Conservation (phyloP, 2,113 vertebrate genomes). For the Coptodon rendalli region DNA sequence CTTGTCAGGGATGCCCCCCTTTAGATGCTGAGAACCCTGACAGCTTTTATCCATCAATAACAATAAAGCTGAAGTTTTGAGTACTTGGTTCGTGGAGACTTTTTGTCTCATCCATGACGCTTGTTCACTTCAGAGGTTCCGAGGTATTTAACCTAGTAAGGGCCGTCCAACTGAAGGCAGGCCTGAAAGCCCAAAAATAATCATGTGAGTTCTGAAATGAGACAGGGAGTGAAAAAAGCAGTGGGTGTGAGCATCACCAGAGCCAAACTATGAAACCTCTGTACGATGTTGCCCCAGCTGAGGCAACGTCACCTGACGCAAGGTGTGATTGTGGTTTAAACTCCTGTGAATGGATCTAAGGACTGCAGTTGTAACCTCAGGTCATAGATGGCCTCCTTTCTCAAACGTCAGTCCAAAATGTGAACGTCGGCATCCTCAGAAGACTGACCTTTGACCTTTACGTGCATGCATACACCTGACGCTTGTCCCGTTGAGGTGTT, state of each 20-base stretch:
- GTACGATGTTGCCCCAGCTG: not conserved
- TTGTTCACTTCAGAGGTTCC: not conserved
- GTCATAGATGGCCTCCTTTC: not conserved
- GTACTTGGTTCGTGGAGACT: accelerated
- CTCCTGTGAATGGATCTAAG: not conserved
- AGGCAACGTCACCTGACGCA: not conserved
- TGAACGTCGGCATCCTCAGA: not conserved
- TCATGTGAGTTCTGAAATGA: not conserved
- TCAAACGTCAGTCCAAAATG: not conserved
- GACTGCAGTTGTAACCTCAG: not conserved
- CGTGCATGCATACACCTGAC: not conserved
- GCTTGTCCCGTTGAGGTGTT: not conserved
- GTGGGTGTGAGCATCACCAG: not conserved
- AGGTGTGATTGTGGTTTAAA: not conserved
- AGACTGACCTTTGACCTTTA: not conserved
- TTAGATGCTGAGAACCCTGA: not conserved
- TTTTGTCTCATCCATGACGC: not conserved
- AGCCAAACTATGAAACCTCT: not conserved
- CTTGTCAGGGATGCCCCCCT: not conserved
- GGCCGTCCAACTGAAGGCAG: too few relatives aligned
- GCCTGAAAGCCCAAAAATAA: not conserved
- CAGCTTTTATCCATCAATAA: not conserved
- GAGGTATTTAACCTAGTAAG: not conserved
- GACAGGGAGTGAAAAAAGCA: not conserved
- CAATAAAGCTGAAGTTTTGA: not conserved